phyloP scores from a whole-genome alignment of 2,888 invertebrate genomes.

The Neoaliturus tenellus region DNA sequence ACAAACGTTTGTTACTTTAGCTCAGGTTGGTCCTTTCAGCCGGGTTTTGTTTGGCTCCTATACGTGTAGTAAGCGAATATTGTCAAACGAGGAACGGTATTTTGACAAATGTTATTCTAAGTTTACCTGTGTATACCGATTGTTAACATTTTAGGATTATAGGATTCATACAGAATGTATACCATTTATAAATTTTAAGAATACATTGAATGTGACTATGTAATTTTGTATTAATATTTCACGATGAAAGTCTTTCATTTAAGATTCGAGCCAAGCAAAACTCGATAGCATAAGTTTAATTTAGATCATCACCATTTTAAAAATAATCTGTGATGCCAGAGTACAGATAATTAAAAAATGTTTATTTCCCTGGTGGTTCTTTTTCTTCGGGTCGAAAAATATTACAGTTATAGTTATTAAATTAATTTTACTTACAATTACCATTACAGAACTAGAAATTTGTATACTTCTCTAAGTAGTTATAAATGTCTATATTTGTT shows the following conservation, averaged over 20 bases:
- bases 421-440: too few species aligned
- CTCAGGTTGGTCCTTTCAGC: background rate
- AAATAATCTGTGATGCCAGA: constrained; percentile 25
- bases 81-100: too few species aligned
- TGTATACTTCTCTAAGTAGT: too few species aligned
- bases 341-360: background rate
- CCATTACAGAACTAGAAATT: too few species aligned
- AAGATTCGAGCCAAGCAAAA: constrained; percentile 28
- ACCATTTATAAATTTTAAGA: background rate
- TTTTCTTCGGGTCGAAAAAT: background rate
- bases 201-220: background rate
- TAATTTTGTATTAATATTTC: background rate
- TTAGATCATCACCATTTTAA: background rate
- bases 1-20: constrained; percentile 38
- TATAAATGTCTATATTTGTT: too few species aligned
- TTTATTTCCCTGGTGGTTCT: background rate
- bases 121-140: constrained; percentile 12
- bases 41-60: constrained; percentile 36
- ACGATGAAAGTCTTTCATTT: constrained; percentile 23
- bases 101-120: background rate
- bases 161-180: constrained; percentile 3
- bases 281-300: constrained; percentile 13
- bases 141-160: background rate
- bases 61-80: background rate
- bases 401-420: too few species aligned